Evolutionary conservation across 2,113 vertebrate species (phyloP), one percentile per base, ranked within the genome.

Genomic region (Oriolus oriolus): DNA sequence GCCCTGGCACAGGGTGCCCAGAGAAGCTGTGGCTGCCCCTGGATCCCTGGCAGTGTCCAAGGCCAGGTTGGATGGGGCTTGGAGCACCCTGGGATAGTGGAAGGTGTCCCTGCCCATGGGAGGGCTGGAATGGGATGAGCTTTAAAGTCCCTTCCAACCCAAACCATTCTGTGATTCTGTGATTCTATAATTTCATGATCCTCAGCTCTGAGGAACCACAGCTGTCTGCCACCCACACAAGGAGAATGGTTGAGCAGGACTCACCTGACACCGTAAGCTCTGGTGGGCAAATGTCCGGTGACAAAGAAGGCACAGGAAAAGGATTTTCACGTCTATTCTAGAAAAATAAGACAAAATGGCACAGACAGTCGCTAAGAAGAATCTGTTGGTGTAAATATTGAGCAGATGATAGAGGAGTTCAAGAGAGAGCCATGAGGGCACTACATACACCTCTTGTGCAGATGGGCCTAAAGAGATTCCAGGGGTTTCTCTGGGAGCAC

Each of bases 231-330:
- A 66, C 47, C 27, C 66, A 7, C 21, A 9, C 28, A 71, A 52
- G 81, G 49, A 16, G 27, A 50, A 6, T 4, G 22, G 9, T 1
- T 42, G 8, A 49, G 60, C 31, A 45, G 22, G 44, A 26, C 37
- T 54, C 94, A 98, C 98, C 98, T 96, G 98, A 98, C 75, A 97
- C 61, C 1, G 97, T 98, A 17, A 97, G 98, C 88, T 99, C 98
- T 59, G 98, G 98, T n/a, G 98, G 98, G 87, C 98, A 98, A 95
- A 98, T 97, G 82, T 99, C 99, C 1, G 98, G 98, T 41, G 98
- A 98, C 54, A 95, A 95, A 41, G 98, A 98, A 95, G 98, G 97
- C 95, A 98, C 98, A n/a, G 96, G 90, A 65, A 95, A 96, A 65
- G 96, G 75, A 69, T 98, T 98, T 94, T 99, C 98, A 53, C 81